Evolutionary conservation across 2,113 vertebrate genomes (phyloP), one percentile per base, ranked within the genome.

Genomic region (Microtus ochrogaster): DNA sequence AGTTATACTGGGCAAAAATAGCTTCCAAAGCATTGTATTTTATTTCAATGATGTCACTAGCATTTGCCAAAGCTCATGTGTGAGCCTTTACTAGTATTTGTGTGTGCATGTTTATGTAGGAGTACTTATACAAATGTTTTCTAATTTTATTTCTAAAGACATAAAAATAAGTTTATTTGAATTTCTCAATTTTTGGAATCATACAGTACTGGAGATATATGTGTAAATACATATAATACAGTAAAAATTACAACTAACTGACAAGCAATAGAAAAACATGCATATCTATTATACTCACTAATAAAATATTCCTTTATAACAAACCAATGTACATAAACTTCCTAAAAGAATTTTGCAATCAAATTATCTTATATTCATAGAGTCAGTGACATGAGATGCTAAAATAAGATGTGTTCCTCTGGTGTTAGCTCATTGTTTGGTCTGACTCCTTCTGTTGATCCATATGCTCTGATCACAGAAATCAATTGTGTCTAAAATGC

Each of bases 261-360:
- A 3, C 41, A 95, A 10, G 94, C 33, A 76, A 91, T 58, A 91
- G 36, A 33, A 81, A 65, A 73, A 73, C 26, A 30, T 11, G n/a
- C 55, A 65, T 65, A 47, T 83, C 83, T 93, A 84, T 8, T 73
- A 68, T 3, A 33, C 6, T 79, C n/a, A 82, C 76, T 68, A 93
- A 90, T 95, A 91, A 86, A 95, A 74, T 95, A 83, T 52, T 84
- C 33, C 92, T 91, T 91, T 36, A 90, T 97, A 92, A 94, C 49
- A 89, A 72, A 9, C 26, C 89, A 68, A 22, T 3, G n/a, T 86
- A 61, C 68, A 92, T 16, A 0, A 88, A 47, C 79, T 66, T 63
- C 28, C 55, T 93, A 90, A 81, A 93, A 94, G 26, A 63, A 96
- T 92, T 84, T 92, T 95, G 55, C 73, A 91, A 94, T 77, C 49